Evolutionary conservation across 92 coral and sea anemone genomes (phyloP).

Genomic region (Palythoa caribaeorum): DNA sequence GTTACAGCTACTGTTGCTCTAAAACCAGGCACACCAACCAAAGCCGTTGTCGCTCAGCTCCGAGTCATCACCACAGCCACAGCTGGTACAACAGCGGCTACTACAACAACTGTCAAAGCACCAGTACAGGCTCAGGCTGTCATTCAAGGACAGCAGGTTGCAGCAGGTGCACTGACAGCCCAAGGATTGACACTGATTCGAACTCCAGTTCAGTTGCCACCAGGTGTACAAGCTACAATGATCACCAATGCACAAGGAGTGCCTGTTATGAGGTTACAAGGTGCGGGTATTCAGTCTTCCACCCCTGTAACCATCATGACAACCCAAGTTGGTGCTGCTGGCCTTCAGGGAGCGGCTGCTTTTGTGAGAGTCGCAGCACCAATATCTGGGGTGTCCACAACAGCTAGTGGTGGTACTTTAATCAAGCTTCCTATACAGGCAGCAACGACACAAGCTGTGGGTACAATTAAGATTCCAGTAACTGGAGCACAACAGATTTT

Average conservation of each 20-base stretch:
- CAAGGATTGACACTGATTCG: constrained; percentile 91
- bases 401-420: constrained; percentile 61
- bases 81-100: constrained; percentile 46
- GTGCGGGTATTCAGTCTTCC: constrained; percentile 81
- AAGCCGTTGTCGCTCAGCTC: constrained; percentile 49
- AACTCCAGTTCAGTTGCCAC: constrained; percentile 88
- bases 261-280: constrained; percentile 95
- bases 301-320: constrained; percentile 80
- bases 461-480: constrained; percentile 68
- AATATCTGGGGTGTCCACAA: constrained; percentile 48
- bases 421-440: constrained; percentile 71
- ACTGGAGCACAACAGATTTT: constrained; percentile 59
- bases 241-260: constrained; percentile 95
- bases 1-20: constrained; percentile 29
- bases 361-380: constrained; percentile 81
- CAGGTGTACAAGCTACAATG: constrained; percentile 96
- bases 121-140: constrained; percentile 74
- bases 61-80: constrained; percentile 54
- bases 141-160: constrained; percentile 70
- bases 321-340: constrained; percentile 78
- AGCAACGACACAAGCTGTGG: constrained; percentile 53
- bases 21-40: constrained; percentile 45
- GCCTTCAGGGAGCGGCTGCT: constrained; percentile 85
- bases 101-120: constrained; percentile 55
- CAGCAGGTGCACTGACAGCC: constrained; percentile 59